Evolutionary conservation across 2,797 vertebrate genomes (phyloP).

Genomic region (Ambastaia sidthimunki): DNA sequence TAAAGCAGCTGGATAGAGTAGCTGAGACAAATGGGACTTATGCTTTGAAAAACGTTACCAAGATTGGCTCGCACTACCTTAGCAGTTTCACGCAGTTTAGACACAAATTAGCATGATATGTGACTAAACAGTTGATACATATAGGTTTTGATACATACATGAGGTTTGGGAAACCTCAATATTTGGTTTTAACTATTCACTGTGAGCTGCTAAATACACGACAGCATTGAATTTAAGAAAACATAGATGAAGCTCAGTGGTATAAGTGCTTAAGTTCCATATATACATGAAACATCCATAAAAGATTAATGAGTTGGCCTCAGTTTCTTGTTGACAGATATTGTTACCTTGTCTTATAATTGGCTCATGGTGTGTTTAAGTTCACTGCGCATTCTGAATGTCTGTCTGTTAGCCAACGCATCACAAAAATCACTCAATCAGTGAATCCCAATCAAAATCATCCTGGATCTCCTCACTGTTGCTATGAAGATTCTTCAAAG

Average conservation of each 20-base stretch:
- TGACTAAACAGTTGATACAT: neutral
- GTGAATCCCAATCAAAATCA: slow-evolving; percentile 96
- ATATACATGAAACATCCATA: slow-evolving; percentile 2
- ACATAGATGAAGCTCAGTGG: neutral
- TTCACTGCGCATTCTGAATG: neutral
- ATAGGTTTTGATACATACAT: neutral
- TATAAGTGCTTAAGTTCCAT: slow-evolving; percentile 8
- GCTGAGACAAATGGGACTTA: neutral
- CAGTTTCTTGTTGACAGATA: slow-evolving; percentile 5
- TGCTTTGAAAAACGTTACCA: neutral
- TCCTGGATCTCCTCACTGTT: slow-evolving; percentile 95
- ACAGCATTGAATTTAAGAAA: neutral
- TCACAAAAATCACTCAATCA: slow-evolving; percentile 68
- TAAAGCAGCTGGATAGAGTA: neutral
- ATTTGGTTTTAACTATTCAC: neutral
- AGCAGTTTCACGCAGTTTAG: neutral
- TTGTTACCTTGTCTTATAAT: neutral
- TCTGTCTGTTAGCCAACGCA: neutral
- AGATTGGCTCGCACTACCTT: neutral
- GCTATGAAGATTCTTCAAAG: slow-evolving; percentile 83
- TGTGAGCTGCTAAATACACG: neutral
- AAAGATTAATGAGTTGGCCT: slow-evolving; percentile 19
- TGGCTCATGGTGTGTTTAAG: slow-evolving; percentile 3
- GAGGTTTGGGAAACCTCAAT: neutral
- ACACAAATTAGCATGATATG: neutral